Percentiles rank a stretch among this genome's conserved stretches.
Conservation (phyloP, 2,797 vertebrate species). For the Acomys russatus region DNA sequence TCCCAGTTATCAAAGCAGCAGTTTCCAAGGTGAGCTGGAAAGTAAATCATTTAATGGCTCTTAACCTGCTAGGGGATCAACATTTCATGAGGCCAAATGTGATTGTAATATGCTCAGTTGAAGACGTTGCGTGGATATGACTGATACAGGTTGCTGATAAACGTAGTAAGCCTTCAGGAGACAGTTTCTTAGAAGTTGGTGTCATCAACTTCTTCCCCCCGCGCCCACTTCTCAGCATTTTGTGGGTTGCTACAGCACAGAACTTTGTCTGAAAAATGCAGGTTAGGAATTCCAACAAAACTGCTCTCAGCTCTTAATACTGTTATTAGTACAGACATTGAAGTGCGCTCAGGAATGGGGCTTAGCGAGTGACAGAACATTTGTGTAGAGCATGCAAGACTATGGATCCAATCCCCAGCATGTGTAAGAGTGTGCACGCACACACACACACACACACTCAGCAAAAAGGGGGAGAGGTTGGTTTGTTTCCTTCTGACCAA, state of each 20-base stretch:
- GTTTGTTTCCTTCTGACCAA: not conserved
- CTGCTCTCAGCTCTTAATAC: not conserved
- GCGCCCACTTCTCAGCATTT: too few species aligned
- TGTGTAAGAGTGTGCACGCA: too few species aligned
- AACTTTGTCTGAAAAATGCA: slow-evolving; percentile 16
- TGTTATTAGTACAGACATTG: not conserved
- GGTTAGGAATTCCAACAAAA: not conserved
- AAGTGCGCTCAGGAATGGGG: not conserved
- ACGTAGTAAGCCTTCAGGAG: not conserved
- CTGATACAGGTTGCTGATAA: not conserved
- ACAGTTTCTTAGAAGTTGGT: not conserved
- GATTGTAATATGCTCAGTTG: not conserved
- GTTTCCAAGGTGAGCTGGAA: slow-evolving; percentile 10
- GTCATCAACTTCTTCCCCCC: not conserved
- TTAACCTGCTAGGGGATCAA: not conserved
- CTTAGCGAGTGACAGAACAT: not conserved
- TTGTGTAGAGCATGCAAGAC: too few species aligned
- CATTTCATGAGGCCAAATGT: not conserved
- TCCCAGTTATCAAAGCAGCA: not conserved
- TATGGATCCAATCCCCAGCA: not conserved
- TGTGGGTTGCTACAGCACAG: not conserved
- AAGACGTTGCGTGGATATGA: not conserved
- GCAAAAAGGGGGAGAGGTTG: not conserved
- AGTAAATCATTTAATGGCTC: not conserved
- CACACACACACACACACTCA: not conserved